Evolutionary conservation across 1,140 invertebrate genomes (phyloP).

Genomic region (Ganaspis sp.): DNA sequence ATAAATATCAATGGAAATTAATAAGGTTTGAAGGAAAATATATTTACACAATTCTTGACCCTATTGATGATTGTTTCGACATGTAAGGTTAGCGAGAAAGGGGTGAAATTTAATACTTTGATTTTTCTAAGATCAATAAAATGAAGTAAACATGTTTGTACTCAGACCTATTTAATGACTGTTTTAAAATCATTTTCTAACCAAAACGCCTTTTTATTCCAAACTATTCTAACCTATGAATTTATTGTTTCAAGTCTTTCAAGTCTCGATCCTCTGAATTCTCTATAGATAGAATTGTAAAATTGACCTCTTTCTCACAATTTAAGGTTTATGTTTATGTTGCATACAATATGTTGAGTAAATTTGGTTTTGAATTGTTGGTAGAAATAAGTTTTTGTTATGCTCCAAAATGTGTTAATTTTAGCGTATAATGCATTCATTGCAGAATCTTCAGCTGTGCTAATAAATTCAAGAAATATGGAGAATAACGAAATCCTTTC

Average conservation of each 20-base stretch:
- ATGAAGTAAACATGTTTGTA: neutral
- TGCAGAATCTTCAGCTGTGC: neutral
- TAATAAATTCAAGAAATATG: neutral
- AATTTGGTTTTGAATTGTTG: too few relatives aligned
- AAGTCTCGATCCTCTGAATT: too few relatives aligned
- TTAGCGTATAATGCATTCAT: neutral
- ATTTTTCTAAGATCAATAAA: slow-evolving; percentile 6
- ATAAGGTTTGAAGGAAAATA: neutral
- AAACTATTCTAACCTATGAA: neutral
- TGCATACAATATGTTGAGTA: too few relatives aligned
- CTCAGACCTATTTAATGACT: neutral
- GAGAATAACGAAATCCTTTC: neutral
- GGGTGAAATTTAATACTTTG: neutral
- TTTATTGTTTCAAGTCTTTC: neutral
- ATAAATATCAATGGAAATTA: neutral
- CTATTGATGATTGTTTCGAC: neutral
- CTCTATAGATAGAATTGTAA: neutral
- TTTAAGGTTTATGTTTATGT: neutral
- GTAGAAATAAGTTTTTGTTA: neutral
- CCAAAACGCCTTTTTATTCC: neutral
- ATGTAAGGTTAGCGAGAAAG: neutral
- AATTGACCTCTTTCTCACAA: neutral
- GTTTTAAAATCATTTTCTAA: neutral
- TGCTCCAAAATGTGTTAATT: neutral
- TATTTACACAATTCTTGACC: neutral